Percentiles rank a stretch among this genome's conserved stretches.
Conservation (phyloP, 2,797 vertebrate genomes). For the Cercopithecus mitis region DNA sequence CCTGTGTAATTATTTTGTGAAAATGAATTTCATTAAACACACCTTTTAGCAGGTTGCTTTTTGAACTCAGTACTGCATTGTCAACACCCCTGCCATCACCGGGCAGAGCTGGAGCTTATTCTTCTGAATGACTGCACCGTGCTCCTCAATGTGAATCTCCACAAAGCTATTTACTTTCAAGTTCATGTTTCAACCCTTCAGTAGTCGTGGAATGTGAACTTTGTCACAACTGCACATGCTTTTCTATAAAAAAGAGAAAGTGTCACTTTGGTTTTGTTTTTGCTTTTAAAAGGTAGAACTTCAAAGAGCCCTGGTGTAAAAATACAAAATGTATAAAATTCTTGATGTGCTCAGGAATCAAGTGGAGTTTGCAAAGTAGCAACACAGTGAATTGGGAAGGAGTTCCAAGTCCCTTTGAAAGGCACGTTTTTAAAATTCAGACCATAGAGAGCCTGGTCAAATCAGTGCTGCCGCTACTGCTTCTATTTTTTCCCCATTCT, state of each 20-base stretch:
- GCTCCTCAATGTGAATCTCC: fast-evolving
- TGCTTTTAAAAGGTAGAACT: constrained; percentile 20
- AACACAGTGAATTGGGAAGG: background rate
- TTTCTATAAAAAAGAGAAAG: background rate
- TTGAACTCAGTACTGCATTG: fast-evolving
- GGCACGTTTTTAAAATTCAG: background rate
- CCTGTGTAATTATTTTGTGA: fast-evolving
- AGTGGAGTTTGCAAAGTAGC: background rate
- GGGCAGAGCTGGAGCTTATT: fast-evolving
- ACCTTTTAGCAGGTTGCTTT: background rate
- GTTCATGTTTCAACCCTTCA: background rate
- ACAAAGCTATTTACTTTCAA: background rate
- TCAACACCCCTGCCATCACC: fast-evolving
- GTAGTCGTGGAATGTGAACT: background rate
- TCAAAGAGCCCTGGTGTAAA: constrained; percentile 41
- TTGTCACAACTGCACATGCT: background rate
- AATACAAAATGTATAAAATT: constrained; percentile 42
- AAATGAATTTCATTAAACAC: background rate
- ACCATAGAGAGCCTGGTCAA: background rate
- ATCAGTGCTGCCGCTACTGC: fast-evolving
- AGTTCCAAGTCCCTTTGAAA: constrained; percentile 5
- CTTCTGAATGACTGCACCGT: fast-evolving
- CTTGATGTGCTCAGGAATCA: background rate
- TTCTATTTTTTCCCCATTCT: no score
- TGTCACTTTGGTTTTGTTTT: constrained; percentile 16